Evolutionary conservation across 2,888 invertebrate species (phyloP), one percentile per base, ranked within the genome.

Genomic region (Aphidoletes aphidimyza): DNA sequence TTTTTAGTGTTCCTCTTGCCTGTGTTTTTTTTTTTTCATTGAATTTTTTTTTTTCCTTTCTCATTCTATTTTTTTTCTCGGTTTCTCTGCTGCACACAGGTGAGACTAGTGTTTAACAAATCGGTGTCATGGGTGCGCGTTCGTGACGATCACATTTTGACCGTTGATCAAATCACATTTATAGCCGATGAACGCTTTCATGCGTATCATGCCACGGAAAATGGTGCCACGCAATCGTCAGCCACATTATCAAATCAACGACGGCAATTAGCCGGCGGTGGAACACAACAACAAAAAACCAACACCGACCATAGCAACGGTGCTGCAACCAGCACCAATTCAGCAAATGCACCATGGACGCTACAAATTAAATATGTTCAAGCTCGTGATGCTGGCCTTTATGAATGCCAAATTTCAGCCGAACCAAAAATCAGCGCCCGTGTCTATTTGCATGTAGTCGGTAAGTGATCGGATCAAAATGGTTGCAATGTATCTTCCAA

Each of bases 391-490:
- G 96, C 96, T 87, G 97, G 97, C 86, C 93, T 95, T 89, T 97
- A 97, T 91, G 97, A 97, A 92, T 97, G 97, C 90, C 97, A 97
- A 93, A 96, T 97, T 89, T 96, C 96, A 91, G 96, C 96, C 87
- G 97, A 96, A 91, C 97, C 97, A 88, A 97, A 97, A 93, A 95
- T 96, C 93, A 96, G 96, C 91, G 96, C 96, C 91, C 95, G 96
- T 91, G 95, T 97, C 90, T 95, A 95, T 89, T 94, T 97, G 89
- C 95, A 96, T 90, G 96, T 97, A 88, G 95, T 97, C 89, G 96
- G 97, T 97, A 90, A 94, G 96, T 92, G 8, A 34, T n/a, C n/a
- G n/a, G 22, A 36, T 11, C 54, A 37, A 8, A 69, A 69, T 69
- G 26, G 6, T 42, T 26, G 26, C n/a, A 26, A 8, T 2, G 22